phyloP scores from a whole-genome alignment of 2,888 invertebrate species.

The Caenorhabditis sinica region DNA sequence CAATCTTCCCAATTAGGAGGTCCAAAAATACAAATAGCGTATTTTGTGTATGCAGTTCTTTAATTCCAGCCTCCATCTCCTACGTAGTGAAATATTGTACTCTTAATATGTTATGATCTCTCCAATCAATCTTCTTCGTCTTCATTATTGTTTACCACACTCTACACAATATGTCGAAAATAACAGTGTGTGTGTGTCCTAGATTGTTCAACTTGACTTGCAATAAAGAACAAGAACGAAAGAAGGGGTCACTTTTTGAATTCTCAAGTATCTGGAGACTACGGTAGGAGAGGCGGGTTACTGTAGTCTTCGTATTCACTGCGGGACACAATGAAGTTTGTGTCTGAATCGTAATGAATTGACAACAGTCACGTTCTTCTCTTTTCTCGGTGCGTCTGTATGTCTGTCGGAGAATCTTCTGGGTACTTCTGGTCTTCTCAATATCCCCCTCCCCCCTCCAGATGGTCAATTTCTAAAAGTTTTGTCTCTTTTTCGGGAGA shows the following conservation, averaged over 20 bases:
- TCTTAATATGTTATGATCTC: slow-evolving; percentile 4
- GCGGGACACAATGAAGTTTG: slow-evolving; percentile 32
- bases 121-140: slow-evolving; percentile 4
- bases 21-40: slow-evolving; percentile 5
- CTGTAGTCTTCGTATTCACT: slow-evolving; percentile 1
- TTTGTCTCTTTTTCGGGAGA: slow-evolving; percentile 7
- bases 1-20: background rate
- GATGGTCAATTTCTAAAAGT: slow-evolving; percentile 41
- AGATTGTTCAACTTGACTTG: slow-evolving; percentile 28
- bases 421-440: slow-evolving; percentile 3
- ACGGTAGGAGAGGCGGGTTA: slow-evolving; percentile 4
- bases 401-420: slow-evolving; percentile 31
- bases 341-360: slow-evolving; percentile 17
- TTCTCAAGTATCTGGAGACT: slow-evolving; percentile 10
- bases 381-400: slow-evolving; percentile 2
- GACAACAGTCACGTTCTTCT: slow-evolving; percentile 44
- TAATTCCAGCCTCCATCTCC: background rate
- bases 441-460: slow-evolving; percentile 4
- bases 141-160: slow-evolving; percentile 3
- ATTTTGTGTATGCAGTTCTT: slow-evolving; percentile 3
- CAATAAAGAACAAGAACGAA: slow-evolving; percentile 26
- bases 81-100: background rate
- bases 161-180: slow-evolving; percentile 7
- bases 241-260: background rate
- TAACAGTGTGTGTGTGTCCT: background rate